Evolutionary conservation across 2,888 invertebrate genomes (phyloP), one percentile per base, ranked within the genome.

Genomic region (Andricus curvator): DNA sequence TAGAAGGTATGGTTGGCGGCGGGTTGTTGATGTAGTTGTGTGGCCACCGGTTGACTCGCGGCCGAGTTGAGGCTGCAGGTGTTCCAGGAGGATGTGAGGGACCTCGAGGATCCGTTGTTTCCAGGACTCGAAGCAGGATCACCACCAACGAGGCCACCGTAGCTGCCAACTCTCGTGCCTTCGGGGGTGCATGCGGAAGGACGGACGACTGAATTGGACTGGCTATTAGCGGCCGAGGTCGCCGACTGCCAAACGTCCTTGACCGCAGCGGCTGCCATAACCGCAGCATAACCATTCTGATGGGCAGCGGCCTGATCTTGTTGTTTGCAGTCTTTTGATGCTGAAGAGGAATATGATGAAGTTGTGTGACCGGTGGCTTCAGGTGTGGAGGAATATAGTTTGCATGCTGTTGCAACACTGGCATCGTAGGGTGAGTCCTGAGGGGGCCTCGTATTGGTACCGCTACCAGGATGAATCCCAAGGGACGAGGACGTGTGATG

Each of bases 401-500:
- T 97, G 93, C 97, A 97, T 66, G 97, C 97, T 48, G 97, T 97
- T 85, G 96, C 96, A 86, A 97, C 97, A 86, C 97, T 97, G 44
- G 97, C 97, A 91, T 98, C 98, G 93, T 98, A 98, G 0, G 97
- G 97, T 77, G 97, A 97, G 92, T 98, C 98, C 93, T 98, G 98
- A 79, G 97, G 97, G 87, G 96, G 95, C 90, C 97, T 94, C 84
- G 96, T 95, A 88, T 96, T 95, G 93, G 96, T 96, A 88, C 96
- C 96, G 86, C 96, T 90, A 87, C 95, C 95, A 29, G 94, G 93
- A 87, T 95, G 96, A 60, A 93, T 93, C 44, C 93, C 93, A 81
- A 94, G 92, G 82, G 93, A 93, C 60, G 93, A 91, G 33, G 93
- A 93, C 25, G 93, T 91, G 92, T 97, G 97, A 88, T 97, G 97